phyloP scores from a whole-genome alignment of 2,113 vertebrate genomes.

The Salvelinus namaycush region DNA sequence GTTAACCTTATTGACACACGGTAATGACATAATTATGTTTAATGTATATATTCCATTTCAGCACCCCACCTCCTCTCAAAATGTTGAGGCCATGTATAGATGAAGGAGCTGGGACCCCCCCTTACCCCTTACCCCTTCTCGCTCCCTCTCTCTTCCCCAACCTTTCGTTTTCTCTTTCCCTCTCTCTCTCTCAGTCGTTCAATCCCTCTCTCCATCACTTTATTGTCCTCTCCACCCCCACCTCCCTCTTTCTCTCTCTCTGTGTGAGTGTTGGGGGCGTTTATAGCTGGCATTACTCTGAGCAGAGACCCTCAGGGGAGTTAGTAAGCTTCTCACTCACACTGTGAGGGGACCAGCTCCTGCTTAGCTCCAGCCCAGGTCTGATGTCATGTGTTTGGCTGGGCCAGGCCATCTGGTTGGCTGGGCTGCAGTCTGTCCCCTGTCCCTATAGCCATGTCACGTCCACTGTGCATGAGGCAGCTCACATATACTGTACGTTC shows the following conservation, averaged over 20 bases:
- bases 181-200: background rate
- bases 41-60: background rate
- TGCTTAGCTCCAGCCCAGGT: conserved; percentile 1
- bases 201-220: background rate
- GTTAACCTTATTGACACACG: conserved; percentile 32
- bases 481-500: too few species aligned
- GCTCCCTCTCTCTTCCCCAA: background rate
- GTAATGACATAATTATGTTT: background rate
- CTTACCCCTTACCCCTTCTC: background rate
- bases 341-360: background rate
- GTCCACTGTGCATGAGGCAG: background rate
- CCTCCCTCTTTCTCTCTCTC: background rate
- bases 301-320: background rate
- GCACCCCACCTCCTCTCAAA: too few species aligned
- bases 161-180: conserved; percentile 1
- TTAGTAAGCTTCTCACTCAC: background rate
- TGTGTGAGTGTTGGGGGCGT: conserved; percentile 15
- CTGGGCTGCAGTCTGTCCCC: conserved; percentile 36
- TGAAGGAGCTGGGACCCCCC: background rate
- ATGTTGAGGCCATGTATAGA: too few species aligned
- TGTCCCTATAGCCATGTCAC: conserved; percentile 7
- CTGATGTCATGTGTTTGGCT: conserved; percentile 64
- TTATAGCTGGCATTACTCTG: conserved; percentile 1
- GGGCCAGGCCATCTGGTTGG: conserved; percentile 34
- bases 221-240: background rate